Percentiles rank a stretch among this genome's conserved stretches.
Evolutionary conservation across 2,113 vertebrate species (phyloP).

Genomic region (Ivindomyrus marchei): DNA sequence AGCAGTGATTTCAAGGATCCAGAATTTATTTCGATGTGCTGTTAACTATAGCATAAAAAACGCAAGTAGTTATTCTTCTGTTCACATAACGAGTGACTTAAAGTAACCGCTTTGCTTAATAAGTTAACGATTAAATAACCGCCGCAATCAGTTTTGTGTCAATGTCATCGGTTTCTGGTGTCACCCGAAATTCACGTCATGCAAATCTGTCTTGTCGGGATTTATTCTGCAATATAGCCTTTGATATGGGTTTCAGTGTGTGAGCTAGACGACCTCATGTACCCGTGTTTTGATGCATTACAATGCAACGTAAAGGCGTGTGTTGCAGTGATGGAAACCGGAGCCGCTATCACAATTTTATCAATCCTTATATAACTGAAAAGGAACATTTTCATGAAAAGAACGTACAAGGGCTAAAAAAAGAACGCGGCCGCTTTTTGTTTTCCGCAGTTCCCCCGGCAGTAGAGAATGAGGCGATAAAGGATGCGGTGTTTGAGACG

Average conservation of each 20-base stretch:
- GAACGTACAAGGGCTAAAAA: conserved; percentile 17
- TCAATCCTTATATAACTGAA: conserved; percentile 28
- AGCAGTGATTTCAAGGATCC: background rate
- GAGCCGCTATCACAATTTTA: conserved; percentile 15
- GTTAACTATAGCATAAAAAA: background rate
- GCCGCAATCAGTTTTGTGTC: background rate
- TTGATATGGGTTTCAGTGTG: background rate
- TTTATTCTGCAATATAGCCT: background rate
- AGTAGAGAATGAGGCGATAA: conserved; percentile 55
- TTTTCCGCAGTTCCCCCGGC: conserved; percentile 48
- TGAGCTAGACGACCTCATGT: background rate
- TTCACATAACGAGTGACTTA: background rate
- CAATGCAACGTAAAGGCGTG: background rate
- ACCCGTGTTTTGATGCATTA: conserved; percentile 5
- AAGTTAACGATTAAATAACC: background rate
- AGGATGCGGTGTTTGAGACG: conserved; percentile 54
- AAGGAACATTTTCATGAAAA: conserved; percentile 17
- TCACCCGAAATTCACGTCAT: background rate
- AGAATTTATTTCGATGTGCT: background rate
- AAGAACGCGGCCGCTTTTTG: background rate
- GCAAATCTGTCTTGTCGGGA: background rate
- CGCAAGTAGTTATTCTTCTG: background rate
- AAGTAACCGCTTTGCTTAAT: background rate
- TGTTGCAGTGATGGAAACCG: conserved; percentile 30
- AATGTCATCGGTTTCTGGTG: background rate